A percentile compares a stretch with the other conserved stretches of the same genome.
Conservation (phyloP, 2,113 vertebrate genomes). For the Nicator chloris region DNA sequence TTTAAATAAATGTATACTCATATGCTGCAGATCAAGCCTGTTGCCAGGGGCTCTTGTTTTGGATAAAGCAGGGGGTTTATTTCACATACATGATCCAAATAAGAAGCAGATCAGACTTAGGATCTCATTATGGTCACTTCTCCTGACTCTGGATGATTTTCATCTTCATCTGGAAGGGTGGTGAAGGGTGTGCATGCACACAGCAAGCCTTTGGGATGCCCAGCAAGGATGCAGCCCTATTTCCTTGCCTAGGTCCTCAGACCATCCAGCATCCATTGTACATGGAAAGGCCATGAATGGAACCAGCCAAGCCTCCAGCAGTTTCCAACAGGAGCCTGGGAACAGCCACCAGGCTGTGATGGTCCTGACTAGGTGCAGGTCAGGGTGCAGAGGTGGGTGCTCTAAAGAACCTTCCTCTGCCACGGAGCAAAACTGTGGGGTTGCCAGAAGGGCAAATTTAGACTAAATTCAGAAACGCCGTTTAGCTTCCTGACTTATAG, state of each 20-base stretch:
- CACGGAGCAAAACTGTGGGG: neutral
- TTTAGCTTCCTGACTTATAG: slow-evolving; percentile 9
- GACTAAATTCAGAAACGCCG: neutral
- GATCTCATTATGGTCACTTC: neutral
- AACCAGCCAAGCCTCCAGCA: neutral
- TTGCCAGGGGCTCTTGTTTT: neutral
- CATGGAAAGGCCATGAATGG: neutral
- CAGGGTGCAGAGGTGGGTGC: neutral
- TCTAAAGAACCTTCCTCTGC: neutral
- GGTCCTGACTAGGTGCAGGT: neutral
- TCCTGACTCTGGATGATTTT: neutral
- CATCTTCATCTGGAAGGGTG: neutral
- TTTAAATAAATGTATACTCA: neutral
- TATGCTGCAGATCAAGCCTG: neutral
- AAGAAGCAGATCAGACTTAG: neutral
- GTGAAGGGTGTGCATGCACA: fast-evolving
- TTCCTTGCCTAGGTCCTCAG: neutral
- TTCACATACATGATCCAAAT: neutral
- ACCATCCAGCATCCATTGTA: neutral
- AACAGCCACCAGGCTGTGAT: neutral
- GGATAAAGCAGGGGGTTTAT: neutral
- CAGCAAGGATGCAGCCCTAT: no score
- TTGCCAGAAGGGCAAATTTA: neutral
- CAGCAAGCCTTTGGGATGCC: neutral
- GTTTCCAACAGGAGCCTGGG: neutral